A percentile compares a stretch with the other conserved stretches of the same genome.
Conservation (phyloP, 1,140 invertebrate species). For the Hermetia illucens region DNA sequence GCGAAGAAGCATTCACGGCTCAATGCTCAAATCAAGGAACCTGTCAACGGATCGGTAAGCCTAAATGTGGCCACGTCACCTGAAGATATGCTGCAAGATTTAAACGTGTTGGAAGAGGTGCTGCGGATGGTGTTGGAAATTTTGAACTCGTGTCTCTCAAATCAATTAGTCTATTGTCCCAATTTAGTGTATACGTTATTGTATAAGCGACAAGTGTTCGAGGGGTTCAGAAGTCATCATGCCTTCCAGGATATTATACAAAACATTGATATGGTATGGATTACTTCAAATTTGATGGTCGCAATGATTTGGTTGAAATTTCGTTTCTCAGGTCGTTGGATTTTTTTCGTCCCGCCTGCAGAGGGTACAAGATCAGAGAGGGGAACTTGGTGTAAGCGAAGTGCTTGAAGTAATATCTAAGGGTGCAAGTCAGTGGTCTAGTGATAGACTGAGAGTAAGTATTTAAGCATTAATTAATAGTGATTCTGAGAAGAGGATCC, state of each 20-base stretch:
- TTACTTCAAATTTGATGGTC: background rate
- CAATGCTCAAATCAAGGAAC: slow-evolving; percentile 31
- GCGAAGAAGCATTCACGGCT: slow-evolving; percentile 61
- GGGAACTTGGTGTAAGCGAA: slow-evolving; percentile 62
- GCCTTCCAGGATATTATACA: slow-evolving; percentile 91
- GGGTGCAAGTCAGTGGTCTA: slow-evolving; percentile 76
- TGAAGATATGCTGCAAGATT: slow-evolving; percentile 59
- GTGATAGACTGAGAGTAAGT: slow-evolving; percentile 74
- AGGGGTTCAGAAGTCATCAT: slow-evolving; percentile 69
- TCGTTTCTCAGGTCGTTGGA: slow-evolving; percentile 54
- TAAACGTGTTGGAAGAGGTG: slow-evolving; percentile 92
- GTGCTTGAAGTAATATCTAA: slow-evolving; percentile 78
- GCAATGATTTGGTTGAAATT: background rate
- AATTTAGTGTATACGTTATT: slow-evolving; percentile 93
- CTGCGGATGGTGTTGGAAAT: slow-evolving; percentile 93
- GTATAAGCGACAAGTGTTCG: slow-evolving; percentile 86
- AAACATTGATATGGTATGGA: slow-evolving; percentile 81
- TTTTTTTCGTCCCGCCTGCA: slow-evolving; percentile 70
- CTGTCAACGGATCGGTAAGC: slow-evolving; percentile 20
- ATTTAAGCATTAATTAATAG: background rate
- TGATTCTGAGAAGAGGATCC: background rate
- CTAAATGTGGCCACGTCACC: slow-evolving; percentile 25
- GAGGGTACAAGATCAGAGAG: slow-evolving; percentile 46
- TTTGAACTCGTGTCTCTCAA: slow-evolving; percentile 80
- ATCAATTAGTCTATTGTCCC: slow-evolving; percentile 79